A percentile compares a stretch with the other conserved stretches of the same genome.
Conservation (phyloP, 2,797 vertebrate species). For the Ambastaia sidthimunki region DNA sequence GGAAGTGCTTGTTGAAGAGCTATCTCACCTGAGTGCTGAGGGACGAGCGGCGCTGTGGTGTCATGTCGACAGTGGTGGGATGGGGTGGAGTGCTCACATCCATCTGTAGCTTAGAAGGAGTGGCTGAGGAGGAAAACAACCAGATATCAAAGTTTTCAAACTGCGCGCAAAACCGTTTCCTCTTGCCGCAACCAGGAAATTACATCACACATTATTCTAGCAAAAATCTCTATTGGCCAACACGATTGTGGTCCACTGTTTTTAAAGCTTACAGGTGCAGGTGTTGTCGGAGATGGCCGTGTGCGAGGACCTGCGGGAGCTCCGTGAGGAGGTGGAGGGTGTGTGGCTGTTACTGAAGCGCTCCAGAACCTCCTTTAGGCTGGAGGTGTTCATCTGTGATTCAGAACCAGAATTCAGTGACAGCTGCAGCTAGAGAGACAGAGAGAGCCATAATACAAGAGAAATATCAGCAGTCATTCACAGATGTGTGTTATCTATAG, state of each 20-base stretch:
- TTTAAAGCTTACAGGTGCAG: slow-evolving; percentile 87
- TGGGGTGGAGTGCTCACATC: slow-evolving; percentile 89
- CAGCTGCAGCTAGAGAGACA: not conserved
- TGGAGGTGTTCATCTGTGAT: slow-evolving; percentile 91
- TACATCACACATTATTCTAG: no score
- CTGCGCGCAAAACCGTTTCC: no score
- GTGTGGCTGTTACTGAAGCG: slow-evolving; percentile 91
- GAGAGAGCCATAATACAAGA: not conserved
- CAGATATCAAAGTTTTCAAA: not conserved
- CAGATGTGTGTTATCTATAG: not conserved
- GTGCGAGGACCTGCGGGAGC: slow-evolving; percentile 90
- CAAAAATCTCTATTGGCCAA: no score
- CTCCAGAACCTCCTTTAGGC: slow-evolving; percentile 93
- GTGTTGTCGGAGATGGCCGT: slow-evolving; percentile 92
- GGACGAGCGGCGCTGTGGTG: slow-evolving; percentile 85
- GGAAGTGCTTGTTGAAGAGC: not conserved
- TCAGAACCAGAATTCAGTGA: slow-evolving; percentile 89
- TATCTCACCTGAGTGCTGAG: slow-evolving; percentile 88
- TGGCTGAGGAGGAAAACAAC: slow-evolving; percentile 74
- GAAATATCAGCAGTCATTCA: not conserved
- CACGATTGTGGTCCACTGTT: not conserved
- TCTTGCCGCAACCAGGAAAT: no score
- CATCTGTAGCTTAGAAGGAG: slow-evolving; percentile 90
- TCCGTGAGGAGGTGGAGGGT: slow-evolving; percentile 90
- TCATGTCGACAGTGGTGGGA: slow-evolving; percentile 85